A percentile compares a stretch with the other conserved stretches of the same genome.
Evolutionary conservation across 2,797 vertebrate species (phyloP).

Genomic region (Sciaenops ocellatus): DNA sequence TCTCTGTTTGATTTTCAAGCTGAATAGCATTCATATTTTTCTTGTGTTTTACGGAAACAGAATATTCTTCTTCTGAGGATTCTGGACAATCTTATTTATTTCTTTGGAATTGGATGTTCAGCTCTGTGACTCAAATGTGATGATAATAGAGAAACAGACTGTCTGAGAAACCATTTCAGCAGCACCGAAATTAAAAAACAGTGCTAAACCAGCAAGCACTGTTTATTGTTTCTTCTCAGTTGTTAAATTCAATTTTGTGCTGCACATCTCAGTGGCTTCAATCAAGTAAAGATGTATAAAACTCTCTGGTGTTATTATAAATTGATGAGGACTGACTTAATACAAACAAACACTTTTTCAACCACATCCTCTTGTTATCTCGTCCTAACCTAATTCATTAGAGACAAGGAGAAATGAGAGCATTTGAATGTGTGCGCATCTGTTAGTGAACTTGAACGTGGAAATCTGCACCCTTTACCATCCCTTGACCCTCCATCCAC

Average conservation of each 20-base stretch:
- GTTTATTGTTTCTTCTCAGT: neutral
- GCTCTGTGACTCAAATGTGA: no score
- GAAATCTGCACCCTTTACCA: neutral
- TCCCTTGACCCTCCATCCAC: neutral
- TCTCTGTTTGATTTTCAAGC: neutral
- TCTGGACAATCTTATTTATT: no score
- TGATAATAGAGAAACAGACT: no score
- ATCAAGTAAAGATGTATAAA: rapidly evolving
- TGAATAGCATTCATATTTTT: neutral
- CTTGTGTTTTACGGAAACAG: no score
- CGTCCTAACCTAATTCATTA: slow-evolving; percentile 22
- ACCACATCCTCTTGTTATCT: slow-evolving; percentile 27
- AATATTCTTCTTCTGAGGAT: no score
- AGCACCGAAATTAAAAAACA: neutral
- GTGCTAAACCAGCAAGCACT: neutral
- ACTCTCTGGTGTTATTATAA: slow-evolving; percentile 1
- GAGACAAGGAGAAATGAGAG: slow-evolving; percentile 1
- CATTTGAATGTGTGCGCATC: slow-evolving; percentile 1
- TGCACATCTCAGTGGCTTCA: neutral
- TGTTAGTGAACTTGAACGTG: neutral
- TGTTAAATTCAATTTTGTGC: neutral
- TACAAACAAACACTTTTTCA: slow-evolving; percentile 15
- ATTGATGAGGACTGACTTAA: neutral
- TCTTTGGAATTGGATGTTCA: no score
- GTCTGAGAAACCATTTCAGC: neutral